Percentiles rank a stretch among this genome's conserved stretches.
phyloP scores from a whole-genome alignment of 2,113 vertebrate species.

The Bos javanicus region DNA sequence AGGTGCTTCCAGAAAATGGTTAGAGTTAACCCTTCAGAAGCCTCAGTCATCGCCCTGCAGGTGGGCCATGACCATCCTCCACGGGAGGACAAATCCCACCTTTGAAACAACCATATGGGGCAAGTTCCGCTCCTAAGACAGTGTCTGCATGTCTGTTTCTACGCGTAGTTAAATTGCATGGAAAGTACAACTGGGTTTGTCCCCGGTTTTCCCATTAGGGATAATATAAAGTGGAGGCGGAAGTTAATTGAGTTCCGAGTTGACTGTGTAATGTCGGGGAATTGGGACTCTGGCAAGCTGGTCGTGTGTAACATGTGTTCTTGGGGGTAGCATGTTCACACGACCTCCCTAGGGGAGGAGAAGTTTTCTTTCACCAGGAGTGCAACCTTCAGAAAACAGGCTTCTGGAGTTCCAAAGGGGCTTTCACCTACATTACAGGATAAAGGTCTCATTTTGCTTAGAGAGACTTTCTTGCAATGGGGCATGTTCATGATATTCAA shows the following conservation, averaged over 20 bases:
- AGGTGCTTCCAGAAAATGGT: background rate
- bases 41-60: background rate
- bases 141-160: slow-evolving; percentile 69
- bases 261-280: slow-evolving; percentile 2
- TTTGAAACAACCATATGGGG: slow-evolving; percentile 64
- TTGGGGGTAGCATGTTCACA: background rate
- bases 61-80: background rate
- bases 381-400: background rate
- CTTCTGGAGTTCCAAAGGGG: background rate
- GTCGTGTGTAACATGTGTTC: background rate
- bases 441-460: background rate
- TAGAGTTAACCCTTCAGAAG: background rate
- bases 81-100: slow-evolving; percentile 58
- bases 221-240: slow-evolving; percentile 44
- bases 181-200: slow-evolving; percentile 67
- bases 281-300: background rate
- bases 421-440: background rate
- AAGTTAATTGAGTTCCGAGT: slow-evolving; percentile 31
- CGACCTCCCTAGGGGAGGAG: background rate
- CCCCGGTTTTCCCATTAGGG: slow-evolving; percentile 68
- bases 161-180: slow-evolving; percentile 61
- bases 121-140: slow-evolving; percentile 69
- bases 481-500: background rate
- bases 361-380: background rate
- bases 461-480: background rate